A percentile compares a stretch with the other conserved stretches of the same genome.
These are phyloP conservation scores for Ramphastos sulfuratus DNA, from an alignment of 2,113 vertebrate species.

Conservation along the genomic window DNA sequence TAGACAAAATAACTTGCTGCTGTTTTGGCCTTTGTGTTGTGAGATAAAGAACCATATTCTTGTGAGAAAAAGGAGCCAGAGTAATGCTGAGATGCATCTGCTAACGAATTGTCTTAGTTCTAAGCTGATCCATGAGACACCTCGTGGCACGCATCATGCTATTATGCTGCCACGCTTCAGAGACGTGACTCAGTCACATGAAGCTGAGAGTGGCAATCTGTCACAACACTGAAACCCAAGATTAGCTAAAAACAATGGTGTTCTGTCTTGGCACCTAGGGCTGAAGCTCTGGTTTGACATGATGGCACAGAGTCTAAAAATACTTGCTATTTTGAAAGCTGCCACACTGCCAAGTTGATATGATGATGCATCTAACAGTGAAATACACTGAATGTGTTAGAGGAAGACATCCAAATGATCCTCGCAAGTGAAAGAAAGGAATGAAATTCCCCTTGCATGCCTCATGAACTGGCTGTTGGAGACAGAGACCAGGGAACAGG, in stretches of 20 bases:
- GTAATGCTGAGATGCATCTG: not conserved
- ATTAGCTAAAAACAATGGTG: not conserved
- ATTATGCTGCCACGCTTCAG: not conserved
- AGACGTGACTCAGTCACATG: not conserved
- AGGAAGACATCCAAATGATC: not conserved
- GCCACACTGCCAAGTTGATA: not conserved
- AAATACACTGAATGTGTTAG: not conserved
- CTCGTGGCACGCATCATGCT: not conserved
- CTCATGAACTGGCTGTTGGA: not conserved
- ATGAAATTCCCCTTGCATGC: not conserved
- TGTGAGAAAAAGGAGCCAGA: not conserved
- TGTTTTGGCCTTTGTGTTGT: not conserved
- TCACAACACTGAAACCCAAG: not conserved
- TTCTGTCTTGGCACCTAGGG: not conserved
- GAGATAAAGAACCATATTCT: not conserved
- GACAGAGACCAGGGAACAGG: not conserved
- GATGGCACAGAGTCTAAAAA: not conserved
- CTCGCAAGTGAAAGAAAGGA: not conserved
- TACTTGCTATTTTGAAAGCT: conserved; percentile 5
- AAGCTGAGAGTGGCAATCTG: not conserved
- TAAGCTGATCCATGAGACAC: not conserved
- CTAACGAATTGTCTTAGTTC: not conserved
- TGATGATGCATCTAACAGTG: not conserved
- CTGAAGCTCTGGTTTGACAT: not conserved
- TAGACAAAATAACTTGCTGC: conserved; percentile 24